Evolutionary conservation across 2,797 vertebrate species (phyloP), one percentile per base, ranked within the genome.

Genomic region (Gymnoscopelus microlampas): DNA sequence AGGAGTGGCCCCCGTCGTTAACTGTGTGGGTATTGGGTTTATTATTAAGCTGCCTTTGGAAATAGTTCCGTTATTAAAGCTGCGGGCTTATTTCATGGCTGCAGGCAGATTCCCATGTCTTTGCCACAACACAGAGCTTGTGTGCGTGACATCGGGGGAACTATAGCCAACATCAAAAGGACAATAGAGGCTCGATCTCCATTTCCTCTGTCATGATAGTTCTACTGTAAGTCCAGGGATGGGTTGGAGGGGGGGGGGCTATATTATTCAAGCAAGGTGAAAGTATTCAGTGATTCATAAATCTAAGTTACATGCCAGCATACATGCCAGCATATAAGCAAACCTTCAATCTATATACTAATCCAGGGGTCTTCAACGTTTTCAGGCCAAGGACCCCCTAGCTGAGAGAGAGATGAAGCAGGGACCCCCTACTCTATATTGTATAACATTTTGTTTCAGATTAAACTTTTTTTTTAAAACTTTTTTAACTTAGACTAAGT

Each of bases 31-130:
- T 68, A 79, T 44, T 75, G 67, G 51, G 35, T 26, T 74, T 81
- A 86, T 82, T 84, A 89, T 82, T 81, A 69, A 62, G 63, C 63
- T 44, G 39, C 70, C 79, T 83, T 81, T 80, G 77, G 62, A 86
- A 88, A 89, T 71, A 72, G 82, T 66, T 75, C 71, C 29, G 32
- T 83, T 89, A 88, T 91, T 91, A 80, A 84, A 87, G 69, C 77
- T 78, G 80, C 32, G 29, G 80, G 74, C 82, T 87, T 82, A 80
- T 85, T 19, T 86, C 78, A 60, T 61, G 80, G 70, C 39, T 80
- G 80, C 39, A 50, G 39, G 51, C 59, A 69, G 71, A 72, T 57
- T 70, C 74, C 66, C 12, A n/a, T 65, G 81, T 77, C 73, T 81
- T 66, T 60, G 70, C 79, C 80, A 88, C 76, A 84, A 83, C 74